Percentiles rank a stretch among this genome's conserved stretches.
Evolutionary conservation across 2,113 vertebrate genomes (phyloP).

Genomic region (Misgurnus mizolepis): DNA sequence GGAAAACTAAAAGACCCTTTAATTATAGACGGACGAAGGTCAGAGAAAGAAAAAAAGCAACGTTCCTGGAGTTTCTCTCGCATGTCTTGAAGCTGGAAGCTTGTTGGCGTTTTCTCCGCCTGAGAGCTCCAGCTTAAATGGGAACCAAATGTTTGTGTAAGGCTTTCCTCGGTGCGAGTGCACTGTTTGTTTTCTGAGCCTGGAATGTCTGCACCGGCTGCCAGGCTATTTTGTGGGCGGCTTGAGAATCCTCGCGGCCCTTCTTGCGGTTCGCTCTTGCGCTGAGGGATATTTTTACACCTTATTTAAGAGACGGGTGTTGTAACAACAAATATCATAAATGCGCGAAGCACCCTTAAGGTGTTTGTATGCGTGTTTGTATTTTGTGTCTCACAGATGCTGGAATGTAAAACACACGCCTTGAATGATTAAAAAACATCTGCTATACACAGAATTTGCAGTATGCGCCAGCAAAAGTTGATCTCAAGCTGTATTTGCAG

Average conservation of each 20-base stretch:
- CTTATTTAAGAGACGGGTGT: slow-evolving; percentile 47
- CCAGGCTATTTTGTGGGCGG: slow-evolving; percentile 57
- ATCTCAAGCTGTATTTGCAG: neutral
- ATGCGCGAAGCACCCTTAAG: neutral
- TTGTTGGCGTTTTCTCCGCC: slow-evolving; percentile 26
- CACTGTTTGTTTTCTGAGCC: slow-evolving; percentile 69
- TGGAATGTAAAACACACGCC: neutral
- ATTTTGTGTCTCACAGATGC: slow-evolving; percentile 7
- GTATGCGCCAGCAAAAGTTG: neutral
- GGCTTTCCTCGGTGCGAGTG: slow-evolving; percentile 64
- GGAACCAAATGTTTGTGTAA: slow-evolving; percentile 78
- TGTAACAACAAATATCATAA: slow-evolving; percentile 30
- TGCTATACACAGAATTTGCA: neutral
- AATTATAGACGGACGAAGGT: slow-evolving; percentile 28
- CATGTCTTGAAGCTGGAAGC: slow-evolving; percentile 48
- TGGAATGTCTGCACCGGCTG: slow-evolving; percentile 69
- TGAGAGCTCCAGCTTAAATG: slow-evolving; percentile 61
- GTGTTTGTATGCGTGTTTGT: neutral
- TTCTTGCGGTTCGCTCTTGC: slow-evolving; percentile 33
- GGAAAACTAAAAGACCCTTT: slow-evolving; percentile 34
- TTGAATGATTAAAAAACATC: neutral
- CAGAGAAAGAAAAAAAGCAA: slow-evolving; percentile 32
- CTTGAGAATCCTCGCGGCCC: slow-evolving; percentile 51
- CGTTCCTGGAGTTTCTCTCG: slow-evolving; percentile 49
- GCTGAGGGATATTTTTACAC: slow-evolving; percentile 57